Percentiles rank a stretch among this genome's conserved stretches.
Conservation (phyloP, 2,797 vertebrate genomes). For the Rhynchonycteris naso region DNA sequence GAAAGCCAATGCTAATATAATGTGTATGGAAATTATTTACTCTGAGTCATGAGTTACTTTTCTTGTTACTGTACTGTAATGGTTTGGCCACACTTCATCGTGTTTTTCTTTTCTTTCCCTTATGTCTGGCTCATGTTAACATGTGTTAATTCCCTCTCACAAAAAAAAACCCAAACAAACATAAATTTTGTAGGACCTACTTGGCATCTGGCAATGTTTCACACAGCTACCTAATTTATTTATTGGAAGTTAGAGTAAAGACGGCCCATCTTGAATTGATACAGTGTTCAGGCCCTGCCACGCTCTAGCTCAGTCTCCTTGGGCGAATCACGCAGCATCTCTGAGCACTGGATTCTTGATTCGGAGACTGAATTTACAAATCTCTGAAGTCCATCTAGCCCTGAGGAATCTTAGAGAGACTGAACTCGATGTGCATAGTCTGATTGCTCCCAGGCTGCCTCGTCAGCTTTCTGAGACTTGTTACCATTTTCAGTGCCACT, state of each 20-base stretch:
- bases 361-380: background rate
- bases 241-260: background rate
- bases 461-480: background rate
- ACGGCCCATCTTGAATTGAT: background rate
- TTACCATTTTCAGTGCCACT: background rate
- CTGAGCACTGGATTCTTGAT: background rate
- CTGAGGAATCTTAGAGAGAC: background rate
- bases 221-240: background rate
- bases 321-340: background rate
- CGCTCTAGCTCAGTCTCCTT: background rate
- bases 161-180: conserved; percentile 59
- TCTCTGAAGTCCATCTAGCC: background rate
- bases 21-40: conserved; percentile 69
- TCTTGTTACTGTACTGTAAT: conserved; percentile 66
- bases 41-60: conserved; percentile 78
- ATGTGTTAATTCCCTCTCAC: conserved; percentile 54
- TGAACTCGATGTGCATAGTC: background rate
- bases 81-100: conserved; percentile 47
- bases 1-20: background rate
- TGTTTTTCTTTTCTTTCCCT: conserved; percentile 11
- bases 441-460: background rate
- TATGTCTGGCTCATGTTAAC: conserved; percentile 57
- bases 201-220: conserved; percentile 35
- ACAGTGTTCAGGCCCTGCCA: background rate
- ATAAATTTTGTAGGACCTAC: conserved; percentile 18